phyloP scores from a whole-genome alignment of 2,797 vertebrate species.

The Gambusia yucatana region DNA sequence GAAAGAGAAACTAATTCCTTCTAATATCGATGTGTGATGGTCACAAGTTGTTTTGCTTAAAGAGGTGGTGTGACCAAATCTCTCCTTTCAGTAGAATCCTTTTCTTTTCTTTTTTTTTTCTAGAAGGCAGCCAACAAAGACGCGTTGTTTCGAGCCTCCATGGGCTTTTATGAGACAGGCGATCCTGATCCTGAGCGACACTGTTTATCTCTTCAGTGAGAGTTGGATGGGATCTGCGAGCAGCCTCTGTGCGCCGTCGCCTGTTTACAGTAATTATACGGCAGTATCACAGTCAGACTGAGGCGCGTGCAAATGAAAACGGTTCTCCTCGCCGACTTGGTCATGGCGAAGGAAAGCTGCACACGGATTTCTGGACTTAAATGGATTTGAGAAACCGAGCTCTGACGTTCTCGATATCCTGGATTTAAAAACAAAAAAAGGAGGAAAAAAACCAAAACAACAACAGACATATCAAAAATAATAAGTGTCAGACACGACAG shows the following conservation, averaged over 20 bases:
- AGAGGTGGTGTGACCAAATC: neutral
- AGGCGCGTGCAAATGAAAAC: conserved; percentile 34
- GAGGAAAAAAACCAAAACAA: conserved; percentile 21
- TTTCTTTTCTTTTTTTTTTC: conserved; percentile 6
- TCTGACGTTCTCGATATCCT: conserved; percentile 57
- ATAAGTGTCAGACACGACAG: conserved; percentile 43
- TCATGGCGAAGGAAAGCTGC: conserved; percentile 31
- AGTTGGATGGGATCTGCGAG: conserved; percentile 21
- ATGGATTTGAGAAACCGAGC: conserved; percentile 47
- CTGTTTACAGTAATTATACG: conserved; percentile 53
- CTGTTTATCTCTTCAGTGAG: conserved; percentile 2
- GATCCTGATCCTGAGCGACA: conserved; percentile 28
- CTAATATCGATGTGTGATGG: neutral
- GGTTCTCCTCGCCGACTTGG: conserved; percentile 39
- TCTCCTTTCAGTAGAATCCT: neutral
- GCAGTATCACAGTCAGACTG: conserved; percentile 34
- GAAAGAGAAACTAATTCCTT: neutral
- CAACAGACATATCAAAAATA: conserved; percentile 48
- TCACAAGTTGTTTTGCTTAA: neutral
- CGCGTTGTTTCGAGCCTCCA: conserved; percentile 1
- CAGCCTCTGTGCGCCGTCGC: conserved; percentile 18
- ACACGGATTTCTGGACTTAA: conserved; percentile 45
- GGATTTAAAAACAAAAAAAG: neutral
- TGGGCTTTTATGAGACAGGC: conserved; percentile 13
- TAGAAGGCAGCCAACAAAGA: conserved; percentile 9